These are phyloP conservation scores for Cephalopterus ornatus DNA, from an alignment of 2,113 vertebrate species.

Conservation along the genomic window DNA sequence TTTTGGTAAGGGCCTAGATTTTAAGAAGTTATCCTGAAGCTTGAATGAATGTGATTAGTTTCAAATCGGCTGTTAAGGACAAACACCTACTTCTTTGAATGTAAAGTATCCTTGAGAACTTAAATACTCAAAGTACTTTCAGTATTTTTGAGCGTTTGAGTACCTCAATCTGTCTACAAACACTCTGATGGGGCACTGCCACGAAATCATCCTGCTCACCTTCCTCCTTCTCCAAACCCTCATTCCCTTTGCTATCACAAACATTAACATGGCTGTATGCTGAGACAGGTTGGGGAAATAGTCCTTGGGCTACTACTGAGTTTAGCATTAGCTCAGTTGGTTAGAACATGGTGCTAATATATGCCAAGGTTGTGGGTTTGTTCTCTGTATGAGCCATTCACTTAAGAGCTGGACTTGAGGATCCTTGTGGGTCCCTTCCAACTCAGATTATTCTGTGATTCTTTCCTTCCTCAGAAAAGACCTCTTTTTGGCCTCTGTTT, in stretches of 20 bases:
- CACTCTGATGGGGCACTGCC: background rate
- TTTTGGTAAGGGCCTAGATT: background rate
- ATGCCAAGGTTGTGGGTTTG: background rate
- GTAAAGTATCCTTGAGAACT: background rate
- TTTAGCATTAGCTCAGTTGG: background rate
- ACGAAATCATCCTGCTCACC: background rate
- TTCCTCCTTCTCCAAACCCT: background rate
- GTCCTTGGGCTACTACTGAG: background rate
- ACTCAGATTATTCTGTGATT: background rate
- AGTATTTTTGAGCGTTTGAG: background rate
- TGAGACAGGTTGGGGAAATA: background rate
- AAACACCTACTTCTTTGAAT: background rate
- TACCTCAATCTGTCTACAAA: background rate
- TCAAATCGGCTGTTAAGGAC: background rate
- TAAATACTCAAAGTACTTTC: background rate
- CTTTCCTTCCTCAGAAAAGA: background rate
- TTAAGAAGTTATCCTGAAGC: background rate
- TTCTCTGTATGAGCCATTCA: background rate
- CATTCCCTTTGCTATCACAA: background rate
- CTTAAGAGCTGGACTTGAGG: background rate
- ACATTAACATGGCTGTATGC: background rate
- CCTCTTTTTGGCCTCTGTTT: background rate
- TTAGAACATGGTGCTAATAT: background rate
- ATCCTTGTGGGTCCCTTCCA: background rate
- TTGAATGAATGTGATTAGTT: background rate